Conservation (phyloP, 1,140 invertebrate genomes). For the Lithobius niger region DNA sequence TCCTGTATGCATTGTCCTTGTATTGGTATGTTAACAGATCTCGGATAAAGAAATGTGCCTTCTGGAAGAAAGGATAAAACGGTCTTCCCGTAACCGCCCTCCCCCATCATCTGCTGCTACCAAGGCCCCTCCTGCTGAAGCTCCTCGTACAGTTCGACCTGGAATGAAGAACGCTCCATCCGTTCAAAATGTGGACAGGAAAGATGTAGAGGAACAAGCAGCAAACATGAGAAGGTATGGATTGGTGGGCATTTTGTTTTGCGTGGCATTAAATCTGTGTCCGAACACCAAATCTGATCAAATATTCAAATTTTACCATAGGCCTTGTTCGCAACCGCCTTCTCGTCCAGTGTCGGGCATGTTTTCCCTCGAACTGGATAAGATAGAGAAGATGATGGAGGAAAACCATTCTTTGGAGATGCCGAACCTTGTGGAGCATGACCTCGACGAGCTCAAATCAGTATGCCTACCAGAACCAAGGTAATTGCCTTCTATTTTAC, state of each 20-base stretch:
- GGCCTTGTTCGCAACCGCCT: conserved; percentile 6
- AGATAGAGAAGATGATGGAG: conserved; percentile 21
- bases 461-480: conserved; percentile 27
- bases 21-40: conserved; percentile 47
- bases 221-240: not conserved
- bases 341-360: conserved; percentile 20
- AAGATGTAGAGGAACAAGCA: not conserved
- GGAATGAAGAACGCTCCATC: not conserved
- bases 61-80: conserved; percentile 87
- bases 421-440: conserved; percentile 37
- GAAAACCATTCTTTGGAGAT: conserved; percentile 15
- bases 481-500: no score
- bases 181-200: not conserved
- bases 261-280: no score
- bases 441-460: conserved; percentile 31
- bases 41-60: conserved; percentile 88
- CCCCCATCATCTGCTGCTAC: conserved; percentile 3
- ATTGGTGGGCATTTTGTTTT: not conserved
- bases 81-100: conserved; percentile 31
- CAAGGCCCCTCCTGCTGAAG: conserved; percentile 6
- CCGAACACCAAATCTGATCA: no score
- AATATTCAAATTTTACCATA: not conserved
- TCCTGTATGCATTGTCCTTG: not conserved
- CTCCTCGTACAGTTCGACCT: conserved; percentile 1
- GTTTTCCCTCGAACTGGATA: conserved; percentile 31